Base-by-base conservation (phyloP, 2,113 vertebrate genomes). In the Lagopus muta region DNA sequence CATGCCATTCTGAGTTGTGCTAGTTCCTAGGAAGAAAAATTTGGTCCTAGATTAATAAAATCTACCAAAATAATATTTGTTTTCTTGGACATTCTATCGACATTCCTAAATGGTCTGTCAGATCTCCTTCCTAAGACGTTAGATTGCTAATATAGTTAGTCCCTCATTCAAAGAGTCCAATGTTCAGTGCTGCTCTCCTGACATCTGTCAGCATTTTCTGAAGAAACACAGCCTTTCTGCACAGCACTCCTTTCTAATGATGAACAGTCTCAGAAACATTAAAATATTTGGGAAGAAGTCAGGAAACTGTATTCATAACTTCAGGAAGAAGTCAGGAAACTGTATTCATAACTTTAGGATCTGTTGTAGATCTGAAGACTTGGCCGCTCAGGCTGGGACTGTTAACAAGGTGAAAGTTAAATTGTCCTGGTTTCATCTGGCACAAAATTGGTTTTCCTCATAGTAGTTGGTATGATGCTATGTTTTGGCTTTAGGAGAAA, bases 21-120 rank as follows among this genome's bases (percentile, higher is more conserved):
- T 92, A 91, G 62, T 85, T 96, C 54, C 91, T 92, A 71, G 66
- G 77, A 97, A 95, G 90, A 55, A 96, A 80, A 73, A 47, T 27
- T 92, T 96, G 57, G 86, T 76, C 58, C 67, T 94, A 96, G 96
- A 97, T 96, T 96, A 98, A 97, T 94, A 95, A 97, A 97, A 97
- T 96, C 70, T 96, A 91, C 38, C 5, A 95, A 97, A 96, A 95
- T 89, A 96, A 96, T 96, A 21, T 95, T 97, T 98, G 92, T 95
- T 97, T 96, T 92, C 72, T 32, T 82, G 86, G 66, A 24, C 42
- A 76, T 93, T 96, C 64, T 97, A 95, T 94, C 97, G 96, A 90
- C 86, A 92, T 94, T 92, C 81, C 32, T 76, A 91, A 97, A 97
- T 92, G 62, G 50, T 72, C 80, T 96, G 92, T 94, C 94, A 92